Conservation (phyloP, 2,888 invertebrate species). For the Ormyrus labotus region DNA sequence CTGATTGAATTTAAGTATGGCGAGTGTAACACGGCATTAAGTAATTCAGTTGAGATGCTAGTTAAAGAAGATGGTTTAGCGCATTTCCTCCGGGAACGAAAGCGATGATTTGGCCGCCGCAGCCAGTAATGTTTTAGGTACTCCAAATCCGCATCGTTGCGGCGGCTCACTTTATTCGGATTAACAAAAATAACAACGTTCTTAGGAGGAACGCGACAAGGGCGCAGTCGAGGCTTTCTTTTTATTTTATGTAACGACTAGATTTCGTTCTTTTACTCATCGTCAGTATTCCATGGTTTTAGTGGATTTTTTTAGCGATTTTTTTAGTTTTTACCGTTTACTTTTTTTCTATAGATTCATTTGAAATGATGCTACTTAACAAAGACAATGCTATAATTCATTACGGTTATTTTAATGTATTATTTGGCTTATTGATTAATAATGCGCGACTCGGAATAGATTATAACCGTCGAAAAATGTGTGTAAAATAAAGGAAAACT, state of each 20-base stretch:
- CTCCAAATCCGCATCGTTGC: neutral
- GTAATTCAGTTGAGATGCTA: slow-evolving; percentile 6
- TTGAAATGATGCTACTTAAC: slow-evolving; percentile 70
- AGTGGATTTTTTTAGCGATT: slow-evolving; percentile 61
- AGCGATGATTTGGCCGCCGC: neutral
- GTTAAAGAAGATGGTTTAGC: neutral
- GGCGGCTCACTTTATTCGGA: neutral
- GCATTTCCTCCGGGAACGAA: neutral
- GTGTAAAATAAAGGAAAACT: slow-evolving; percentile 10
- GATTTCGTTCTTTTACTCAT: slow-evolving; percentile 46
- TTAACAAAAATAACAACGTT: neutral
- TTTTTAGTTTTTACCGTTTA: slow-evolving; percentile 30
- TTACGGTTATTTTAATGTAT: slow-evolving; percentile 52
- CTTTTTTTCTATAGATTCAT: slow-evolving; percentile 48
- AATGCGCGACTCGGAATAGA: neutral
- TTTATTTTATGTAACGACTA: slow-evolving; percentile 66
- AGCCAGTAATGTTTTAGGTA: neutral
- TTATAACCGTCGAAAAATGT: neutral
- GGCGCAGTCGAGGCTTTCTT: slow-evolving; percentile 71
- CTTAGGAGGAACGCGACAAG: slow-evolving; percentile 8
- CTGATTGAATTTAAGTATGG: slow-evolving; percentile 31
- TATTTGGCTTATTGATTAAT: slow-evolving; percentile 20
- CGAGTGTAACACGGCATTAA: slow-evolving; percentile 40
- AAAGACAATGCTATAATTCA: slow-evolving; percentile 70
- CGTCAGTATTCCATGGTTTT: slow-evolving; percentile 74